Conservation (phyloP, 1,140 invertebrate species). For the Acromyrmex charruanus region DNA sequence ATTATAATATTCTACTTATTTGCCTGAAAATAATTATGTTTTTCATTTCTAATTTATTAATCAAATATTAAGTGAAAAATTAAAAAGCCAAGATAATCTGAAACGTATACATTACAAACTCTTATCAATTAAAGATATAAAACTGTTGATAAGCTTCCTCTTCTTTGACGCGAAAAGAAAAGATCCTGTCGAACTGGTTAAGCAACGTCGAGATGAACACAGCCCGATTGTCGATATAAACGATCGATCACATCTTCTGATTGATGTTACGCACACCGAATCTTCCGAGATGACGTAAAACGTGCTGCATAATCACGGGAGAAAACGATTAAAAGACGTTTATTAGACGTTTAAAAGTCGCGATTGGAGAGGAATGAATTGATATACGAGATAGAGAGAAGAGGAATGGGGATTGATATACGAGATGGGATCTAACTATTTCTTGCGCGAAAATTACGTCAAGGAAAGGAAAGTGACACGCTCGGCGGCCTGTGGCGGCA, state of each 20-base stretch:
- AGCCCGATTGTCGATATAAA: conserved; percentile 6
- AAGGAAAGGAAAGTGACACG: conserved; percentile 54
- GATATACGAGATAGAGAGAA: background rate
- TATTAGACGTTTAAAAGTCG: conserved; percentile 32
- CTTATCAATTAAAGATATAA: background rate
- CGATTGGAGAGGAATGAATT: background rate
- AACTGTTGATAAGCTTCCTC: background rate
- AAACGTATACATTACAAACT: background rate
- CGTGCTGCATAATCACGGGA: conserved; percentile 5
- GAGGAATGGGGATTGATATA: background rate
- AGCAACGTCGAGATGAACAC: conserved; percentile 4
- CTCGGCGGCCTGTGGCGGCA: conserved; percentile 34
- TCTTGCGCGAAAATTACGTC: conserved; percentile 46
- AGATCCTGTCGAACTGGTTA: background rate
- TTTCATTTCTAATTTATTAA: background rate
- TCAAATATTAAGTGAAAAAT: background rate
- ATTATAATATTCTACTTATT: background rate
- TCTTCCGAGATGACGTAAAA: conserved; percentile 26
- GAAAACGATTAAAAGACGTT: conserved; percentile 37
- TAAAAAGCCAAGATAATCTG: background rate
- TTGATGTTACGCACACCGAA: background rate
- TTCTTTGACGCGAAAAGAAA: background rate
- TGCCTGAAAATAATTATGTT: background rate
- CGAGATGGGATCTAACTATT: conserved; percentile 9
- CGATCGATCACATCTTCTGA: background rate